Conservation (phyloP, 37 sponge, comb jelly and placozoan genomes). For the Cliona cf. orientalis region DNA sequence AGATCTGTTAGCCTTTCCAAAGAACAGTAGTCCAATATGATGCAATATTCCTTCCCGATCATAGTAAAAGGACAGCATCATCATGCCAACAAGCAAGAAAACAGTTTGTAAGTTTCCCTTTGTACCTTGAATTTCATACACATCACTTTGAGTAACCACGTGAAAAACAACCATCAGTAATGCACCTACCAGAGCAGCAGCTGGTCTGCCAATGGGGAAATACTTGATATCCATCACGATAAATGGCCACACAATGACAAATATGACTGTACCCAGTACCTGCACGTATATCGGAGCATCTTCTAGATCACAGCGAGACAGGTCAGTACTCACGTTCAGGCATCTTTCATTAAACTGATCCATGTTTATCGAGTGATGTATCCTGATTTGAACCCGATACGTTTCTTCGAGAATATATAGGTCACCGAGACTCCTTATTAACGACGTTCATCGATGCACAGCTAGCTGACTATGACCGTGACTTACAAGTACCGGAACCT, state of each 20-base stretch:
- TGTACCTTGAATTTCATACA: slow-evolving; percentile 61
- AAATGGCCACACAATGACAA: slow-evolving; percentile 87
- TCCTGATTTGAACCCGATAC: no score
- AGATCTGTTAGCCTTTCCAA: slow-evolving; percentile 39
- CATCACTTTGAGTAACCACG: slow-evolving; percentile 69
- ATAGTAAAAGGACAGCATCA: slow-evolving; percentile 85
- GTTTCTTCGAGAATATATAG: no score
- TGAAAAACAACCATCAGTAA: slow-evolving; percentile 74
- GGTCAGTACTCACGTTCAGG: no score
- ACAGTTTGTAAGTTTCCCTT: slow-evolving; percentile 77
- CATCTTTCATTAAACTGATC: no score
- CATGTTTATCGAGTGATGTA: no score
- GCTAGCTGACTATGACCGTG: no score
- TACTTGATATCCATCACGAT: slow-evolving; percentile 87
- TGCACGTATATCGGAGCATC: slow-evolving; percentile 57
- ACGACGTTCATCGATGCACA: no score
- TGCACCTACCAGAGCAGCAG: slow-evolving; percentile 78
- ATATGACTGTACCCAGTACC: slow-evolving; percentile 69
- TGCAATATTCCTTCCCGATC: slow-evolving; percentile 82
- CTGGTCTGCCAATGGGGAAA: slow-evolving; percentile 81
- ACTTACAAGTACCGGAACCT: no score
- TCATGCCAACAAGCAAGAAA: slow-evolving; percentile 88
- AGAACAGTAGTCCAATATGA: slow-evolving; percentile 54
- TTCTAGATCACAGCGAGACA: no score
- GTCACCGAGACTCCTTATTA: no score